Percentiles rank a stretch among this genome's conserved stretches.
phyloP scores from a whole-genome alignment of 2,113 vertebrate species.

The Toxostoma redivivum region DNA sequence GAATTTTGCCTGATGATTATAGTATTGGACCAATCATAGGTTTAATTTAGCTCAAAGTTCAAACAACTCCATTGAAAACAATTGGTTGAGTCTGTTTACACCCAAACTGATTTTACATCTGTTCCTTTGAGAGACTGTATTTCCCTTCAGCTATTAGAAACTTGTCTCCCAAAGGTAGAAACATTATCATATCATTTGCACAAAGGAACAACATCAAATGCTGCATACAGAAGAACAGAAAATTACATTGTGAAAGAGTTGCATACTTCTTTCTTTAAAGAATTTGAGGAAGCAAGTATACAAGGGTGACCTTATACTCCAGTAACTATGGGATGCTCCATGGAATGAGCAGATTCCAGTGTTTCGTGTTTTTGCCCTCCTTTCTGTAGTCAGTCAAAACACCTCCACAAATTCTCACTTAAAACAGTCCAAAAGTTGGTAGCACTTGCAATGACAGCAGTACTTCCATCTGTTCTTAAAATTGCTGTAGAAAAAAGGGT shows the following conservation, averaged over 20 bases:
- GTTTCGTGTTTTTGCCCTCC: neutral
- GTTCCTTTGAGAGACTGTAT: neutral
- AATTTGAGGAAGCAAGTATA: neutral
- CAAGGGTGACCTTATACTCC: neutral
- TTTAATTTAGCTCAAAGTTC: neutral
- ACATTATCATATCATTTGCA: conserved; percentile 54
- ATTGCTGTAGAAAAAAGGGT: neutral
- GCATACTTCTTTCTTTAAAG: conserved; percentile 3
- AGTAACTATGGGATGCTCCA: neutral
- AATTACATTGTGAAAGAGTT: conserved; percentile 23
- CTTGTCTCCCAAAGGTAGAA: conserved; percentile 22
- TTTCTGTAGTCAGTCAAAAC: neutral
- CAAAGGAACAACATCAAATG: conserved; percentile 60
- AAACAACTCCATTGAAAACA: neutral
- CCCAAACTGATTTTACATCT: neutral
- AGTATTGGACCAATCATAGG: neutral
- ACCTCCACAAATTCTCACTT: neutral
- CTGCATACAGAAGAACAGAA: conserved; percentile 6
- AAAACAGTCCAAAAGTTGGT: neutral
- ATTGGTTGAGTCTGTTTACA: neutral
- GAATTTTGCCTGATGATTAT: neutral
- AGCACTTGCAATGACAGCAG: neutral
- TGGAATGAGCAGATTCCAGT: neutral
- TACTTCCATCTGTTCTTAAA: neutral
- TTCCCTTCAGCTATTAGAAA: conserved; percentile 40